Conservation (phyloP, 2,113 vertebrate species). For the Pampusana beccarii region DNA sequence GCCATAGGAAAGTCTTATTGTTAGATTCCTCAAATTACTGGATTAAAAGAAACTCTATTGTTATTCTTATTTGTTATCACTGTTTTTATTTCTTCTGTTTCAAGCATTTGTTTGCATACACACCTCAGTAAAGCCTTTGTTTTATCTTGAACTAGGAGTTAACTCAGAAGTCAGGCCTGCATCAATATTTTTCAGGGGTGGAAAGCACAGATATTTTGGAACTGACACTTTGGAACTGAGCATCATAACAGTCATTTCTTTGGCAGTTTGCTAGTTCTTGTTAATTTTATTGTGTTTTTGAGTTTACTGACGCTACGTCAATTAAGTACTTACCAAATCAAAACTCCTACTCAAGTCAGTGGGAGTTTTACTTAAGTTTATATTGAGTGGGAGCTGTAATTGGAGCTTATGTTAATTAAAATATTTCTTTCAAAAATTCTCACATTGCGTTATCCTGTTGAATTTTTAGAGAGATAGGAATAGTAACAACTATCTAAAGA, state of each 20-base stretch:
- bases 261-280: neutral
- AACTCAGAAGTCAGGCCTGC: neutral
- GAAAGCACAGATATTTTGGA: neutral
- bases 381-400: neutral
- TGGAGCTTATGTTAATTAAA: neutral
- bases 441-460: neutral
- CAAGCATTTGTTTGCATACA: neutral
- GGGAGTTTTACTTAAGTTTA: neutral
- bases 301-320: neutral
- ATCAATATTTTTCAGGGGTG: neutral
- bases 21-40: neutral
- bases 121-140: neutral
- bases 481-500: neutral
- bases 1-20: neutral
- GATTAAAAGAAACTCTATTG: neutral
- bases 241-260: neutral
- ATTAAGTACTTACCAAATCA: neutral
- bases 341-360: neutral
- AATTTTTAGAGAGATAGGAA: neutral
- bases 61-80: neutral
- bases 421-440: neutral
- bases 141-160: neutral
- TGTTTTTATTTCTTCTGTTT: neutral
- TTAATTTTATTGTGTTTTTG: neutral
- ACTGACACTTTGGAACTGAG: neutral